Evolutionary conservation across 2,888 invertebrate species (phyloP).

Genomic region (Xylota segnis): DNA sequence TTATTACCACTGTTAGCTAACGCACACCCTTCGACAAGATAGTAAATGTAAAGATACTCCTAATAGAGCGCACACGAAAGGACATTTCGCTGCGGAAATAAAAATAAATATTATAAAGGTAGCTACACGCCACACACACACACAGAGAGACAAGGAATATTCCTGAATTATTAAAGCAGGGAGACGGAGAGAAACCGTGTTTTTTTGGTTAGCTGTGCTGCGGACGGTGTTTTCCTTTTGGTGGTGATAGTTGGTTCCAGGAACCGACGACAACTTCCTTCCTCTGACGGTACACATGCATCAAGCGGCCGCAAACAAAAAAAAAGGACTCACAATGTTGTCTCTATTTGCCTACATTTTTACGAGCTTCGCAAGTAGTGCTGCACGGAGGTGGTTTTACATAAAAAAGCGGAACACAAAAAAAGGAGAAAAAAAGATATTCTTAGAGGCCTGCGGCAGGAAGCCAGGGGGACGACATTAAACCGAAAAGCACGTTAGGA

Average conservation of each 20-base stretch:
- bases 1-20: conserved; percentile 12
- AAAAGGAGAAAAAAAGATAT: conserved; percentile 16
- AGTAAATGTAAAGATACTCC: conserved; percentile 2
- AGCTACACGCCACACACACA: background rate
- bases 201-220: background rate
- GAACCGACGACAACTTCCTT: conserved; percentile 59
- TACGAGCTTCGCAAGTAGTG: conserved; percentile 60
- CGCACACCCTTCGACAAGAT: conserved; percentile 17
- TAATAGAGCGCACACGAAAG: background rate
- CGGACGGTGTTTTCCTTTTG: conserved; percentile 2
- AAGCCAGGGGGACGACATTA: conserved; percentile 24
- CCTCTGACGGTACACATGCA: conserved; percentile 30
- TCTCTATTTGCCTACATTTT: conserved; percentile 63
- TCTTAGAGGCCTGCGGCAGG: conserved; percentile 3
- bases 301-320: too few relatives aligned
- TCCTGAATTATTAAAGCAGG: conserved; percentile 64
- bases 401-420: conserved; percentile 39
- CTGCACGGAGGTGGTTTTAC: conserved; percentile 48
- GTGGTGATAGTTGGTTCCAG: conserved; percentile 73
- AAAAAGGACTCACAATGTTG: conserved; percentile 36
- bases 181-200: conserved; percentile 25
- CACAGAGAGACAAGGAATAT: conserved; percentile 26
- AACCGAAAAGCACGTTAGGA: conserved; percentile 48
- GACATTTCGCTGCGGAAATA: conserved; percentile 37
- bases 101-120: conserved; percentile 65